Evolutionary conservation across 2,888 invertebrate species (phyloP).

Genomic region (Biston betularia): DNA sequence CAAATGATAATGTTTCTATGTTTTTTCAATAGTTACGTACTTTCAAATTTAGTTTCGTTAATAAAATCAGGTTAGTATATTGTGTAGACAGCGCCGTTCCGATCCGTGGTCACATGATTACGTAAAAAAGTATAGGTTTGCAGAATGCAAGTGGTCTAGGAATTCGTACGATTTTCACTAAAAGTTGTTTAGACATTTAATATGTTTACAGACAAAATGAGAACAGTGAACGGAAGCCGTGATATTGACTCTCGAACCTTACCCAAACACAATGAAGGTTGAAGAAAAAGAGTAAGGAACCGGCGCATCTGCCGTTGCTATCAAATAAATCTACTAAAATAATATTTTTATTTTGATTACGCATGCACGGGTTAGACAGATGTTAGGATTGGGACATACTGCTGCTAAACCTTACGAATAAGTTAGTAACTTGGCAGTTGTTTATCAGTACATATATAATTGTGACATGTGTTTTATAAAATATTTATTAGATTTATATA

Average conservation of each 20-base stretch:
- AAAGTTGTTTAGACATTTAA: constrained; percentile 15
- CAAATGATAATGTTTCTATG: no score
- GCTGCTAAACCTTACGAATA: constrained; percentile 13
- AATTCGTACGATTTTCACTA: background rate
- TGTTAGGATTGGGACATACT: constrained; percentile 69
- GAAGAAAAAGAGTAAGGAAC: constrained; percentile 73
- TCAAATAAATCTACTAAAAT: constrained; percentile 85
- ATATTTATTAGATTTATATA: no score
- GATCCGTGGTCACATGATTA: no score
- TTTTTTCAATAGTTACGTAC: no score
- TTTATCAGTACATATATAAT: background rate
- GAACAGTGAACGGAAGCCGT: constrained; percentile 76
- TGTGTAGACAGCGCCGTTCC: background rate
- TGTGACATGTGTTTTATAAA: no score
- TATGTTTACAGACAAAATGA: constrained; percentile 52
- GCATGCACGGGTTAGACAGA: constrained; percentile 81
- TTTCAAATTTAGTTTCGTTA: no score
- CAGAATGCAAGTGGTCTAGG: no score
- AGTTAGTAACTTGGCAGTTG: background rate
- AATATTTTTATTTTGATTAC: constrained; percentile 86
- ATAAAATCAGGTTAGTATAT: no score
- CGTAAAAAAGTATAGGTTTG: no score
- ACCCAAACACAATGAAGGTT: constrained; percentile 70
- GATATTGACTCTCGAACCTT: constrained; percentile 77
- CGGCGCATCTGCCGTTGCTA: constrained; percentile 82